These are phyloP conservation scores for Limosa lapponica DNA, from an alignment of 2,797 vertebrate species.

Conservation along the genomic window DNA sequence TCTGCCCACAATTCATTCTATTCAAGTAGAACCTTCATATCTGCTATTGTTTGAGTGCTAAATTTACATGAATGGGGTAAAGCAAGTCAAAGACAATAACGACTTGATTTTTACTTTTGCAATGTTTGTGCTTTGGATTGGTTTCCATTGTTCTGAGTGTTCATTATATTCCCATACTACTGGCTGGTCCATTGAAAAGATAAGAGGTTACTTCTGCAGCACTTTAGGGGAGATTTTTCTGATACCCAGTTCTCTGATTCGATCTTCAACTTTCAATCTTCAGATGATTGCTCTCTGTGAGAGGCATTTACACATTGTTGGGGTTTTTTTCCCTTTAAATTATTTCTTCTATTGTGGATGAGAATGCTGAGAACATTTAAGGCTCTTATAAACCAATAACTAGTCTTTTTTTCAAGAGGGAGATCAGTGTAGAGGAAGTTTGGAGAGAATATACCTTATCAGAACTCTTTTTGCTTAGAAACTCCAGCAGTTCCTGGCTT, in stretches of 20 bases:
- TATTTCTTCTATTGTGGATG: neutral
- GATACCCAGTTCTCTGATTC: neutral
- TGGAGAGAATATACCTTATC: neutral
- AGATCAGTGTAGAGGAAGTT: neutral
- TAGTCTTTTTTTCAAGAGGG: neutral
- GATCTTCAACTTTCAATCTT: neutral
- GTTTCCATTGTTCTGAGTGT: neutral
- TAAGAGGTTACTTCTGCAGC: neutral
- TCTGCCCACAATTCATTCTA: neutral
- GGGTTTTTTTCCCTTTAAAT: neutral
- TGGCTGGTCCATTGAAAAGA: neutral
- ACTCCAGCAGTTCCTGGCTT: neutral
- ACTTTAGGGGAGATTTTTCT: neutral
- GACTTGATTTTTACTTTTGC: neutral
- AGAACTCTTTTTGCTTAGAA: neutral
- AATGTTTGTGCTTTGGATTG: neutral
- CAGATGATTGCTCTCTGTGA: neutral
- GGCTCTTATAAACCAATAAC: neutral
- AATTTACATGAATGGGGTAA: neutral
- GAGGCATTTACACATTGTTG: neutral
- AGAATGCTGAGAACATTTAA: neutral
- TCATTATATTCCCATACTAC: neutral
- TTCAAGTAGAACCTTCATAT: rapidly evolving
- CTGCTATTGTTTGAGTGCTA: neutral
- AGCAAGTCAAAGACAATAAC: neutral